Evolutionary conservation across 1,140 invertebrate species (phyloP), one percentile per base, ranked within the genome.

Genomic region (Globodera rostochiensis): DNA sequence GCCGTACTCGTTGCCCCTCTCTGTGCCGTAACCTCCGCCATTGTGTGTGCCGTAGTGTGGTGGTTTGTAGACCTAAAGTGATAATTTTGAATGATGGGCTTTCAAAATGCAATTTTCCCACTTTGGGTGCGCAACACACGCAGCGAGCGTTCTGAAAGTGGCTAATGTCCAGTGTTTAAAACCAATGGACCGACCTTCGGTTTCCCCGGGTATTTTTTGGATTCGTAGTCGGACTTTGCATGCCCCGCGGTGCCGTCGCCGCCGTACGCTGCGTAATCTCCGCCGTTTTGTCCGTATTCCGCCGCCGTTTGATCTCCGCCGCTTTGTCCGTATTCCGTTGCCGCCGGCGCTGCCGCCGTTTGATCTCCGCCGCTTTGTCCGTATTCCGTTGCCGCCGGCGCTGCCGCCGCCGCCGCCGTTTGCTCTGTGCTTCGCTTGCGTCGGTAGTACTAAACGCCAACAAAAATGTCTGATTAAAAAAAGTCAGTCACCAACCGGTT

Each of bases 111-210:
- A 15, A 71, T 45, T 11, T 71, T 45, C 8, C 36, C 21, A 69
- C 64, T 21, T 70, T 78, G 4, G 77, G 77, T 49, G 77, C 66
- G 46, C 77, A 78, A 49, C 77, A 78, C 46, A 78, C 77, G 47
- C 77, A 78, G 25, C 77, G 77, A 36, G 77, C 50, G 25, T 78
- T 78, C 77, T 78, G 46, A 21, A 78, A 69, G 3, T 69, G 46
- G 8, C 70, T 46, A 50, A 15, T 64, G 11, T 11, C 46, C 15
- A 53, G 57, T 19, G 1, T 8, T 15, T 70, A 71, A 36, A 36
- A 53, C 75, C 6, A 25, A 53, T 21, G 11, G 77, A 36, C 36
- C 36, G 25, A 71, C 69, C 25, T 71, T 71, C 19, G 69, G 69
- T 21, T 71, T 71, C 2, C 46, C 21, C 69, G 69, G 69, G 69